These are phyloP conservation scores for Zelleria hepariella DNA, from an alignment of 2,888 invertebrate genomes.

Conservation along the genomic window DNA sequence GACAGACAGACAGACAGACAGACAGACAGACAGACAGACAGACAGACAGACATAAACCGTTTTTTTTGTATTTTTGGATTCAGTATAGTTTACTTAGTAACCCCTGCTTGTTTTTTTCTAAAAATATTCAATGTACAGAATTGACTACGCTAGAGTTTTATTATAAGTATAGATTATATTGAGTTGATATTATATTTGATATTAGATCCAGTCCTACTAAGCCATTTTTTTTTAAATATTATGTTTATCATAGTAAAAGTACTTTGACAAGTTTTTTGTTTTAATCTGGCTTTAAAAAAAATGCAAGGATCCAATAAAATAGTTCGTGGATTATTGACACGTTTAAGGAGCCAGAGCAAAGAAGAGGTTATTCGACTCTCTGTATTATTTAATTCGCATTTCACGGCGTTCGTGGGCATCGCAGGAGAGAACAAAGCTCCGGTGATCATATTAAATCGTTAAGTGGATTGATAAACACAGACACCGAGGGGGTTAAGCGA, in stretches of 20 bases:
- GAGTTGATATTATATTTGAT: not conserved
- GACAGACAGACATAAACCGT: too few relatives aligned
- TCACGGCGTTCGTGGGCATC: conserved; percentile 4
- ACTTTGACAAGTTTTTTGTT: too few relatives aligned
- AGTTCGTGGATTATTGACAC: too few relatives aligned
- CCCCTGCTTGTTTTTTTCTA: too few relatives aligned
- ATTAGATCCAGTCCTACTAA: not conserved
- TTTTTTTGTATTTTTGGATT: too few relatives aligned
- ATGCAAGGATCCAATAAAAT: not conserved
- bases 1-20: too few relatives aligned
- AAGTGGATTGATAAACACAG: conserved; percentile 71
- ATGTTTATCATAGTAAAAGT: not conserved
- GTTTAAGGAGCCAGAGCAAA: too few relatives aligned
- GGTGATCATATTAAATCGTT: conserved; percentile 67
- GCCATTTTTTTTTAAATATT: not conserved
- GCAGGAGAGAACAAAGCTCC: conserved; percentile 43
- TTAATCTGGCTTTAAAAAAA: too few relatives aligned
- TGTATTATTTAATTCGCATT: not conserved
- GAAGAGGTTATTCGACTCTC: not conserved
- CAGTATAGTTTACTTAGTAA: too few relatives aligned
- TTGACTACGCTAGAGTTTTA: too few relatives aligned
- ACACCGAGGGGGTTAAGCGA: conserved; percentile 47
- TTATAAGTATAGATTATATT: not conserved
- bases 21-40: conserved; percentile 43
- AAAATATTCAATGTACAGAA: too few relatives aligned